phyloP scores from a whole-genome alignment of 1,140 invertebrate species.

The Drosophila punjabiensis region DNA sequence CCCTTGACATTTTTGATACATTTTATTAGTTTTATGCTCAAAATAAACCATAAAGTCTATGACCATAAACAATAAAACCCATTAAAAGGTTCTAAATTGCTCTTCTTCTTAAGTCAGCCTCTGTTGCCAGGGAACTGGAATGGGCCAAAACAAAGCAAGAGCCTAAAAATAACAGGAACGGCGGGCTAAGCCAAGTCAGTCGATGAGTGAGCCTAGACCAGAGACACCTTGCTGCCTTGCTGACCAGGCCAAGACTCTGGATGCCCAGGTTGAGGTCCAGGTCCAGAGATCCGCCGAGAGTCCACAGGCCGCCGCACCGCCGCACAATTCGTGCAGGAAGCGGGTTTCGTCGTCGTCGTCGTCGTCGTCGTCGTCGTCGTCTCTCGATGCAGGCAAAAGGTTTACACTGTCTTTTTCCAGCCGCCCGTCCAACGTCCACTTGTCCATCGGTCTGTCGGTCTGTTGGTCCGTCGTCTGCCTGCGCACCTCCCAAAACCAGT shows the following conservation, averaged over 20 bases:
- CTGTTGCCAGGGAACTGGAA: constrained; percentile 21
- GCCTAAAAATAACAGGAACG: constrained; percentile 43
- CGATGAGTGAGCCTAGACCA: constrained; percentile 49
- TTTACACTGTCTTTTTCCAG: constrained; percentile 52
- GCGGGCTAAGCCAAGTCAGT: constrained; percentile 36
- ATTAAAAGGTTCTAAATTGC: constrained; percentile 31
- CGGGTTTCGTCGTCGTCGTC: too few species aligned
- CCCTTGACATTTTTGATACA: not conserved
- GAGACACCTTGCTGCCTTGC: constrained; percentile 47
- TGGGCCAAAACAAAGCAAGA: constrained; percentile 24
- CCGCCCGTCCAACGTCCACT: constrained; percentile 16
- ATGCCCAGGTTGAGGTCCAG: constrained; percentile 40
- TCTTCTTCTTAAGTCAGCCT: constrained; percentile 4
- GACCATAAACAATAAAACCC: constrained; percentile 24
- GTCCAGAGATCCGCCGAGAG: constrained; percentile 16
- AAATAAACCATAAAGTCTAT: constrained; percentile 13
- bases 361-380: too few species aligned
- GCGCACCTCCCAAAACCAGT: constrained; percentile 70
- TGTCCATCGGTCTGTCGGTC: constrained; percentile 36
- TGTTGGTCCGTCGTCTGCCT: constrained; percentile 41
- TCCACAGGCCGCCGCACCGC: constrained; percentile 38
- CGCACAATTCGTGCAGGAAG: constrained; percentile 81
- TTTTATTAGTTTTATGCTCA: constrained; percentile 14
- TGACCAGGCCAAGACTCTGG: constrained; percentile 32
- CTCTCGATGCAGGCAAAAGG: constrained; percentile 68